These are phyloP conservation scores for Platichthys flesus DNA, from an alignment of 2,113 vertebrate genomes.

Conservation along the genomic window DNA sequence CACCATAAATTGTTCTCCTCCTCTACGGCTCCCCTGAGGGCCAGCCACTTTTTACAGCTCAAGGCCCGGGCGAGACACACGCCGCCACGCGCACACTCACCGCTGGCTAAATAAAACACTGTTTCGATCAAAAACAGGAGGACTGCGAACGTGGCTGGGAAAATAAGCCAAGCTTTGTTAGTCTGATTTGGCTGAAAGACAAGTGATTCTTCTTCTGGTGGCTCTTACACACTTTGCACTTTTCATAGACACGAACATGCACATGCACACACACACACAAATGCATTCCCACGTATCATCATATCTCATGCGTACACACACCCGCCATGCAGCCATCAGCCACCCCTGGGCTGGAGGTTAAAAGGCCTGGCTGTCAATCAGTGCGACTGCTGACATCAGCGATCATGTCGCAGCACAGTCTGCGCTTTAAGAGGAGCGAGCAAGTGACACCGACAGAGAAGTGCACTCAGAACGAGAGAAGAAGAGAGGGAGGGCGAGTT, in stretches of 20 bases:
- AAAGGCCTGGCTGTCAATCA: slow-evolving; percentile 82
- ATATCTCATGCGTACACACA: slow-evolving; percentile 42
- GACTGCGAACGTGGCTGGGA: slow-evolving; percentile 33
- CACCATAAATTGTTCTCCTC: slow-evolving; percentile 90
- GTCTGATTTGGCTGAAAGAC: slow-evolving; percentile 29
- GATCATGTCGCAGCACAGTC: slow-evolving; percentile 56
- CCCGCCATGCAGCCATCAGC: slow-evolving; percentile 33
- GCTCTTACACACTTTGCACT: slow-evolving; percentile 14
- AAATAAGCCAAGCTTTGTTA: slow-evolving; percentile 53
- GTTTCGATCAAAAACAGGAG: slow-evolving; percentile 67
- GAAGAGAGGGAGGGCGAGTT: slow-evolving; percentile 16
- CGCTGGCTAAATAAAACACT: slow-evolving; percentile 65
- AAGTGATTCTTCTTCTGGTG: slow-evolving; percentile 15
- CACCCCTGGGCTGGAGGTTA: slow-evolving; percentile 70
- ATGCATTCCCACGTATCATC: slow-evolving; percentile 58
- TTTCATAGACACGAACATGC: slow-evolving; percentile 17
- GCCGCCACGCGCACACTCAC: slow-evolving; percentile 36
- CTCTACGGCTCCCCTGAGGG: slow-evolving; percentile 77
- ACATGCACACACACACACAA: slow-evolving; percentile 6
- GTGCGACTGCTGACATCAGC: slow-evolving; percentile 81
- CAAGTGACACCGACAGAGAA: slow-evolving; percentile 71
- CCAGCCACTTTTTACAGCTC: slow-evolving; percentile 77
- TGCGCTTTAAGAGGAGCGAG: slow-evolving; percentile 70
- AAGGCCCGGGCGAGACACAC: slow-evolving; percentile 71
- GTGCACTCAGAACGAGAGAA: slow-evolving; percentile 73